These are phyloP conservation scores for Bedellia somnulentella DNA, from an alignment of 2,888 invertebrate species.

Conservation along the genomic window DNA sequence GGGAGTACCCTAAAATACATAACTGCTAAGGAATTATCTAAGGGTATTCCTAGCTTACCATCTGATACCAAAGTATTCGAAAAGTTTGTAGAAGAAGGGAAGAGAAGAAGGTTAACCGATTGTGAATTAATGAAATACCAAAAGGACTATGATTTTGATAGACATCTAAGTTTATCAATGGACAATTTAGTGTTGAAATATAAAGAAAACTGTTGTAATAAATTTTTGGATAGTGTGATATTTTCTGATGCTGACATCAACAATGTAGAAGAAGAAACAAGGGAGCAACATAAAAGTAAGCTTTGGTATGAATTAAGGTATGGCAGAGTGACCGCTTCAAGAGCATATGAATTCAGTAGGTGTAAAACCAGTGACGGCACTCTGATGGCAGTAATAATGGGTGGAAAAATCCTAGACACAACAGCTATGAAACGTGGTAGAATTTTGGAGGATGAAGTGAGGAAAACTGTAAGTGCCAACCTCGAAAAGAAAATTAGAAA, in stretches of 20 bases:
- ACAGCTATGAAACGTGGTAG: constrained; percentile 9
- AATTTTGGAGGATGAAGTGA: constrained; percentile 9
- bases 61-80: background rate
- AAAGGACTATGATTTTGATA: constrained; percentile 1
- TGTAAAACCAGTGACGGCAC: constrained; percentile 11
- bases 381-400: constrained; percentile 9
- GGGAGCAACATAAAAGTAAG: constrained; percentile 7
- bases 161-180: constrained; percentile 1
- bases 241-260: background rate
- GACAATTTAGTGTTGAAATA: constrained; percentile 1
- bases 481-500: constrained; percentile 12
- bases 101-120: background rate
- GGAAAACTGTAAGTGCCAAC: constrained; percentile 10
- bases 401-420: constrained; percentile 11
- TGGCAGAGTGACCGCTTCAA: constrained; percentile 11
- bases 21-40: constrained; percentile 6
- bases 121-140: constrained; percentile 7
- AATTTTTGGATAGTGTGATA: background rate
- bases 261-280: constrained; percentile 4
- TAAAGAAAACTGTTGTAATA: background rate
- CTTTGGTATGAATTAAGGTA: constrained; percentile 9
- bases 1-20: constrained; percentile 10
- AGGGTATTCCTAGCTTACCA: background rate
- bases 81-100: constrained; percentile 1
- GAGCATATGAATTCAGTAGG: constrained; percentile 11